phyloP scores from a whole-genome alignment of 1,140 invertebrate species.

The Adoxophyes honmai region DNA sequence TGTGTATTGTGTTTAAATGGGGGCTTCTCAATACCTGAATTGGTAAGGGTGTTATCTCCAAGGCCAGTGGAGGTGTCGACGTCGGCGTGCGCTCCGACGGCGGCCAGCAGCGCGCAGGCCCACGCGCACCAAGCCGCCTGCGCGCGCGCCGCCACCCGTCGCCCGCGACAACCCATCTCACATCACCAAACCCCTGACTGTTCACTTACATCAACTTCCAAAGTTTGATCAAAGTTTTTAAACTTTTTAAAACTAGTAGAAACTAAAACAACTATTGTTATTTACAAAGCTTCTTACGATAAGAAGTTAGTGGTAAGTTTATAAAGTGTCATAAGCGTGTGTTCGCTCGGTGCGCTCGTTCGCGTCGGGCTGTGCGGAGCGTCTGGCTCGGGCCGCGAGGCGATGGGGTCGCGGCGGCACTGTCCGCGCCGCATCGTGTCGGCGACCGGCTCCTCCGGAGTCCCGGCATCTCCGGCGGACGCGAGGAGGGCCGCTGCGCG shows the following conservation, averaged over 20 bases:
- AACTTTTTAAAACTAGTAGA: constrained; percentile 1
- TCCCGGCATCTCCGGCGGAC: constrained; percentile 50
- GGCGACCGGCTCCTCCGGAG: constrained; percentile 63
- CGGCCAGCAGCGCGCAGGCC: constrained; percentile 60
- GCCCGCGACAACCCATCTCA: constrained; percentile 58
- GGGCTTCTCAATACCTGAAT: constrained; percentile 50
- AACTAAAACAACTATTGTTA: constrained; percentile 11
- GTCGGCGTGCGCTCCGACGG: constrained; percentile 51
- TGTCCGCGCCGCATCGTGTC: constrained; percentile 59
- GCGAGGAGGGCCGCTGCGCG: constrained; percentile 68
- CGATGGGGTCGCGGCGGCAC: constrained; percentile 56
- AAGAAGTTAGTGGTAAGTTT: not conserved
- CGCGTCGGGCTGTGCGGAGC: constrained; percentile 28
- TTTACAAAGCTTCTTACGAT: not conserved
- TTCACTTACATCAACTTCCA: constrained; percentile 1
- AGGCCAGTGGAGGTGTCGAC: constrained; percentile 66
- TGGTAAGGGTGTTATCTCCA: constrained; percentile 66
- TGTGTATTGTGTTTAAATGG: too few species aligned
- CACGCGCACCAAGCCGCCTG: constrained; percentile 51
- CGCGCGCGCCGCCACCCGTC: constrained; percentile 30
- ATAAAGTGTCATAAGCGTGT: not conserved
- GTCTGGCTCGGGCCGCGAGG: constrained; percentile 27
- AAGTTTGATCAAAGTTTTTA: not conserved
- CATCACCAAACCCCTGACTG: constrained; percentile 51
- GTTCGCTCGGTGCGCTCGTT: constrained; percentile 17